A percentile compares a stretch with the other conserved stretches of the same genome.
Conservation (phyloP, 2,888 invertebrate genomes). For the Chrysomela aeneicollis region DNA sequence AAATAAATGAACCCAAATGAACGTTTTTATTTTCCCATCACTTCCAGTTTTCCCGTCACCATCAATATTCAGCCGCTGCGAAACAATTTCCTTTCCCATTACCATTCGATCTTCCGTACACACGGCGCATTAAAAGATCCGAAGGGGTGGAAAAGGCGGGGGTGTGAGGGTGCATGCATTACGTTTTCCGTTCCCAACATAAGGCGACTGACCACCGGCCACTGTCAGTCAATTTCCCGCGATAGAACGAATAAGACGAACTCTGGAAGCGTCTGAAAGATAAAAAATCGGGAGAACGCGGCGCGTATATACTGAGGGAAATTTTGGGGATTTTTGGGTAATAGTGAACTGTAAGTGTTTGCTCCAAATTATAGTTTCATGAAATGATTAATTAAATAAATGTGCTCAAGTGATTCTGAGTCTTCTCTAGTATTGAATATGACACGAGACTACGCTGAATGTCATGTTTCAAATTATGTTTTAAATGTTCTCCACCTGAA, state of each 20-base stretch:
- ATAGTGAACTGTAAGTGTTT: constrained; percentile 24
- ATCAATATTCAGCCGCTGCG: constrained; percentile 15
- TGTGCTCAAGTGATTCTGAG: too few relatives aligned
- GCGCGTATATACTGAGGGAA: constrained; percentile 15
- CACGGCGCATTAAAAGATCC: constrained; percentile 12
- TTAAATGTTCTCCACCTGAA: too few relatives aligned
- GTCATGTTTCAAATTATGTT: too few relatives aligned
- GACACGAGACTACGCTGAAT: too few relatives aligned
- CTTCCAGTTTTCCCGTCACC: neutral
- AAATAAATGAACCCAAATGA: too few relatives aligned
- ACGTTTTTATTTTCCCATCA: neutral
- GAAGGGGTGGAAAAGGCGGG: constrained; percentile 30
- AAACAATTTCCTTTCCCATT: constrained; percentile 21
- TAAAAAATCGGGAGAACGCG: neutral
- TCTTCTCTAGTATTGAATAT: too few relatives aligned
- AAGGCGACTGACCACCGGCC: constrained; percentile 59
- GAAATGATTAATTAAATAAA: too few relatives aligned
- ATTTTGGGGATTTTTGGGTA: constrained; percentile 30
- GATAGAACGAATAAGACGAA: constrained; percentile 29
- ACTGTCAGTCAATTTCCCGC: constrained; percentile 51
- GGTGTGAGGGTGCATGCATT: constrained; percentile 60
- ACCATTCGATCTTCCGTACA: constrained; percentile 22
- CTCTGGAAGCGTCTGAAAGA: constrained; percentile 5
- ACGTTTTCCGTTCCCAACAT: constrained; percentile 49
- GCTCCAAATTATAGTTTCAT: too few relatives aligned